Evolutionary conservation across 2,113 vertebrate species (phyloP).

Genomic region (Bubo blakistoni): DNA sequence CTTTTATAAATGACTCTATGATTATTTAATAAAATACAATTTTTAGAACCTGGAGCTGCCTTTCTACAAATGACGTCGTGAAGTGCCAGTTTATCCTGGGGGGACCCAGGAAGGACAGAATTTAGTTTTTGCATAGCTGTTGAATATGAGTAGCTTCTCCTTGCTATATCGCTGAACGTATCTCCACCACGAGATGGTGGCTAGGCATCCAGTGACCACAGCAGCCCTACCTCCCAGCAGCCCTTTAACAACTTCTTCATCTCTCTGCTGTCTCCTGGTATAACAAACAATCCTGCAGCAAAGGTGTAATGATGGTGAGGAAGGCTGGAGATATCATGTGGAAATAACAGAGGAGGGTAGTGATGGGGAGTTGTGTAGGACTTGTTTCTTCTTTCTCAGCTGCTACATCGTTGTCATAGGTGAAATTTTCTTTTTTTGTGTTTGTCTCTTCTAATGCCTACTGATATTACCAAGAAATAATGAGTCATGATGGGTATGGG

Average conservation of each 20-base stretch:
- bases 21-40: constrained; percentile 8
- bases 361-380: neutral
- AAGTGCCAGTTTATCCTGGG: neutral
- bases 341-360: neutral
- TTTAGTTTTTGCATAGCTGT: neutral
- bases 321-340: neutral
- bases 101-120: neutral
- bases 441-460: neutral
- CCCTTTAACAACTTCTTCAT: neutral
- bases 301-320: neutral
- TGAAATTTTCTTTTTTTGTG: neutral
- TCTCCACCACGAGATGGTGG: neutral
- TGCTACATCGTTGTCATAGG: neutral
- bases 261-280: neutral
- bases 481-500: neutral
- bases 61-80: neutral
- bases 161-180: rapidly evolving
- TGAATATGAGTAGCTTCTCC: neutral
- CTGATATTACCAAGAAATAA: neutral
- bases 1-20: neutral
- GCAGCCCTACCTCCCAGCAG: neutral
- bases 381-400: neutral
- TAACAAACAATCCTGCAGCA: neutral
- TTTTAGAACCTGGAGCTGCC: neutral
- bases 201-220: neutral